These are phyloP conservation scores for Erinaceus europaeus DNA, from an alignment of 2,113 vertebrate genomes.

Conservation along the genomic window DNA sequence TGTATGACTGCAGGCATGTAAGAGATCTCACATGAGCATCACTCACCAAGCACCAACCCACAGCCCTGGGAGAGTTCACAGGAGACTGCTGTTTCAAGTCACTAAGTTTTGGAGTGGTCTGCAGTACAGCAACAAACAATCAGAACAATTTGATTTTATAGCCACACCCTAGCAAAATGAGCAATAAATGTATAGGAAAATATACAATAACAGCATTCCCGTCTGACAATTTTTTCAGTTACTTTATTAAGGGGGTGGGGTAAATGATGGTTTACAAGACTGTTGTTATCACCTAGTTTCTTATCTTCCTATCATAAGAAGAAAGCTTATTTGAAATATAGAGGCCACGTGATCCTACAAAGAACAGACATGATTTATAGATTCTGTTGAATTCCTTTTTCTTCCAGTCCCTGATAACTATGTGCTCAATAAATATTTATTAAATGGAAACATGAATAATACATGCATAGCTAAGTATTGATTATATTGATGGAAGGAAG, in stretches of 20 bases:
- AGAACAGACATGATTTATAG: conserved; percentile 23
- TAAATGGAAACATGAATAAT: conserved; percentile 70
- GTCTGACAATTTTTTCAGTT: not conserved
- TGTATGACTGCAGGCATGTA: not conserved
- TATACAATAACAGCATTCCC: not conserved
- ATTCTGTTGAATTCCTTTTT: conserved; percentile 2
- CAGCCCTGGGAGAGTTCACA: not conserved
- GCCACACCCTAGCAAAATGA: not conserved
- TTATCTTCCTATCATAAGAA: no score
- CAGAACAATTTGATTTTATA: not conserved
- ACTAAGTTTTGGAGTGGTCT: not conserved
- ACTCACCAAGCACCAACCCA: not conserved
- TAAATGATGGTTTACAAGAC: no score
- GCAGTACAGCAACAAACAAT: not conserved
- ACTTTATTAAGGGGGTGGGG: no score
- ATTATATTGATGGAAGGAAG: conserved; percentile 63
- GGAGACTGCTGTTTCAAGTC: not conserved
- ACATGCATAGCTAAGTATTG: conserved; percentile 49
- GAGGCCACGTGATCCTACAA: not conserved
- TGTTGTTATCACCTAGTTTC: no score
- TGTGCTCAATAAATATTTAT: conserved; percentile 63
- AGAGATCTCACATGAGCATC: not conserved
- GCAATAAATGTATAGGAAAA: conserved; percentile 18
- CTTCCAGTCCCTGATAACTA: conserved; percentile 19
- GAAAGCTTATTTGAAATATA: no score